Conservation (phyloP, 2,888 invertebrate species). For the Drosophila paramelanica region DNA sequence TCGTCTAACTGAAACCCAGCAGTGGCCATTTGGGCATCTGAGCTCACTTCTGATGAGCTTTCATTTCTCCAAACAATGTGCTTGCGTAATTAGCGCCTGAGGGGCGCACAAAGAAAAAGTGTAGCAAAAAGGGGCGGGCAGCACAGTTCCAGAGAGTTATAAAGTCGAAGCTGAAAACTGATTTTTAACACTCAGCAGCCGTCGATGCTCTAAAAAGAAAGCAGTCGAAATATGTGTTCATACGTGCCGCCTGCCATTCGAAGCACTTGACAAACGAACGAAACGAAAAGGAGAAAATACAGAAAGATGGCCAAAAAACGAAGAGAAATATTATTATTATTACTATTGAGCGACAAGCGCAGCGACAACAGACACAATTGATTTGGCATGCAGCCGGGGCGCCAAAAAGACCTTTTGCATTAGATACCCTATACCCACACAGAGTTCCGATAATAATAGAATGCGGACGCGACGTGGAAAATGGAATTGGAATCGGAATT, state of each 20-base stretch:
- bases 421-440: slow-evolving; percentile 42
- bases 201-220: slow-evolving; percentile 53
- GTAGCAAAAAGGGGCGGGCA: slow-evolving; percentile 51
- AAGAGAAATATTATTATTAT: slow-evolving; percentile 65
- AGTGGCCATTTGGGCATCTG: slow-evolving; percentile 7
- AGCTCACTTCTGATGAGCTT: slow-evolving; percentile 26
- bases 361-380: slow-evolving; percentile 67
- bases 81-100: slow-evolving; percentile 74
- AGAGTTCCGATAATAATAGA: slow-evolving; percentile 57
- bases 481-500: slow-evolving; percentile 63
- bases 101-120: slow-evolving; percentile 52
- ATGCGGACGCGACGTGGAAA: slow-evolving; percentile 72
- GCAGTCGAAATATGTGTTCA: slow-evolving; percentile 49
- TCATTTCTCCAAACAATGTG: slow-evolving; percentile 55
- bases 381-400: slow-evolving; percentile 71
- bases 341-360: slow-evolving; percentile 55
- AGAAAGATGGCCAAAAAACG: slow-evolving; percentile 14
- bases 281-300: slow-evolving; percentile 37
- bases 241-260: slow-evolving; percentile 59
- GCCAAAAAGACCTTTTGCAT: slow-evolving; percentile 66
- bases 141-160: slow-evolving; percentile 13
- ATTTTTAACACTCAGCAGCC: slow-evolving; percentile 31
- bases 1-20: slow-evolving; percentile 22
- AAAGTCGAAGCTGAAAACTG: slow-evolving; percentile 31
- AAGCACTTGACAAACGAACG: slow-evolving; percentile 65